A percentile compares a stretch with the other conserved stretches of the same genome.
Conservation (phyloP, 2,888 invertebrate species). For the Coelinius sp. region DNA sequence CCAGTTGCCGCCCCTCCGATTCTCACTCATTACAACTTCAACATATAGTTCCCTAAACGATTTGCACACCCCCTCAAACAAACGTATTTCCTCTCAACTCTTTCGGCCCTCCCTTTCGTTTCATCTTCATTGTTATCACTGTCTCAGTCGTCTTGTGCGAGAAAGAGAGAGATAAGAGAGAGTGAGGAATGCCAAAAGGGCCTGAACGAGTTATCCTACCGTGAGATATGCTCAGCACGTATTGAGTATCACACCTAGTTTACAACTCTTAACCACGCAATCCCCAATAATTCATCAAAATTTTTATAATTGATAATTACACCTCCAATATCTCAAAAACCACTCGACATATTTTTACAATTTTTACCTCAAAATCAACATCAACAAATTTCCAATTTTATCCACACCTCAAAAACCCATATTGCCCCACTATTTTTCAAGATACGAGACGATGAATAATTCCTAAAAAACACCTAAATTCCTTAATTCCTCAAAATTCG, state of each 20-base stretch:
- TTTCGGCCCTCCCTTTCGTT: slow-evolving; percentile 6
- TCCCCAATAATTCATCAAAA: neutral
- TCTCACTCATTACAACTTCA: slow-evolving; percentile 63
- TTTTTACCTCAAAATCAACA: neutral
- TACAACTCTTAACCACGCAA: slow-evolving; percentile 6
- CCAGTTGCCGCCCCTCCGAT: slow-evolving; percentile 61
- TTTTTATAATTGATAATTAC: slow-evolving; percentile 16
- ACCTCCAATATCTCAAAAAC: too few species aligned
- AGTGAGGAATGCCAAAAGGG: slow-evolving; percentile 58
- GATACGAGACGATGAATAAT: too few species aligned
- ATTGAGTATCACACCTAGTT: slow-evolving; percentile 8
- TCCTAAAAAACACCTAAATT: too few species aligned
- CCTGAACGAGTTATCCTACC: slow-evolving; percentile 36
- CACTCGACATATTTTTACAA: too few species aligned
- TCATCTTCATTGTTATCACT: slow-evolving; percentile 26
- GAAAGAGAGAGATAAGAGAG: slow-evolving; percentile 34
- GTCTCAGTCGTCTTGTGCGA: too few species aligned
- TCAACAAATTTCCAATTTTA: neutral
- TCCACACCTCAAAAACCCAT: neutral
- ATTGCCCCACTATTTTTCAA: neutral
- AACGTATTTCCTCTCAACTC: neutral
- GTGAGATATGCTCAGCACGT: slow-evolving; percentile 4
- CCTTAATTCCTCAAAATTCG: too few species aligned
- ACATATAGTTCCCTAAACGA: slow-evolving; percentile 63
- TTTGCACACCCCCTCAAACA: slow-evolving; percentile 53